A percentile compares a stretch with the other conserved stretches of the same genome.
These are phyloP conservation scores for Hydrocynus forskahlii DNA, from an alignment of 2,797 vertebrate genomes.

Conservation along the genomic window DNA sequence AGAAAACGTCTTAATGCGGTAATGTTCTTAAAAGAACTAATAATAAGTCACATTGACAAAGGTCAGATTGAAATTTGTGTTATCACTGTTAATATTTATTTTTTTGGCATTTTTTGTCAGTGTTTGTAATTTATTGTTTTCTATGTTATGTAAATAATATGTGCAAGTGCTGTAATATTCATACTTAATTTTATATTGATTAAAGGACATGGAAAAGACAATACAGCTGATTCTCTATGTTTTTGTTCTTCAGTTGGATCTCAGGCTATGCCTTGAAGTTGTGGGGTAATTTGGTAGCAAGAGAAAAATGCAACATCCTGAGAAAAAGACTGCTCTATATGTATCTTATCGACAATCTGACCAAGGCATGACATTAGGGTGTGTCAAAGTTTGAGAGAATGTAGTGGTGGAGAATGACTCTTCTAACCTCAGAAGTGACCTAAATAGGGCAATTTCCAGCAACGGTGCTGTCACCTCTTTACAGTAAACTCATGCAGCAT, in stretches of 20 bases:
- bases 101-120: background rate
- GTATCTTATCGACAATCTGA: background rate
- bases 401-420: constrained; percentile 36
- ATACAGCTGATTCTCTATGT: background rate
- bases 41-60: constrained; percentile 57
- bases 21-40: constrained; percentile 21
- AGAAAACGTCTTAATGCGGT: constrained; percentile 1
- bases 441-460: constrained; percentile 80
- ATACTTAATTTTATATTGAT: background rate
- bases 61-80: constrained; percentile 37
- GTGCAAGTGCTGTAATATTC: background rate
- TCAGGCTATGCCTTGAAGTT: background rate
- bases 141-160: constrained; percentile 55
- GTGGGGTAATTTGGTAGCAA: background rate
- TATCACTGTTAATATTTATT: constrained; percentile 28
- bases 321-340: background rate
- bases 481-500: constrained; percentile 72
- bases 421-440: constrained; percentile 78
- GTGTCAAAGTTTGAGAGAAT: constrained; percentile 29
- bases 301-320: background rate
- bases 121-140: constrained; percentile 64
- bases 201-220: background rate
- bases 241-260: background rate
- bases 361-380: constrained; percentile 13
- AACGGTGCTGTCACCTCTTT: constrained; percentile 67